Evolutionary conservation across 1,140 invertebrate genomes (phyloP).

Genomic region (Zophobas atratus): DNA sequence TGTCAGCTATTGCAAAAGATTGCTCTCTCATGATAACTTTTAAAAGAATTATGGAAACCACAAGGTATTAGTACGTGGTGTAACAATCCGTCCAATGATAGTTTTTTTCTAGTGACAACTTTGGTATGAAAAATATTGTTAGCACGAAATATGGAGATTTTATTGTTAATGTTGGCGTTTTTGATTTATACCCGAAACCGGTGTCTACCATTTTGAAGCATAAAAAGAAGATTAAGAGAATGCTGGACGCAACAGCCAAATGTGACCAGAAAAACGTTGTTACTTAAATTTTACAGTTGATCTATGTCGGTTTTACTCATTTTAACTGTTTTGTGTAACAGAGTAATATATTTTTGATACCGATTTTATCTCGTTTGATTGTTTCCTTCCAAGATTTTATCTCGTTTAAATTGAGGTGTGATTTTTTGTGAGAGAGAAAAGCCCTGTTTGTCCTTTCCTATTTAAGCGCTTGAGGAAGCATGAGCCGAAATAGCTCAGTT

Average conservation of each 20-base stretch:
- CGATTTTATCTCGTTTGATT: neutral
- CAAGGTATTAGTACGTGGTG: slow-evolving; percentile 1
- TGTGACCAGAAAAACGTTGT: neutral
- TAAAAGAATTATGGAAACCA: slow-evolving; percentile 49
- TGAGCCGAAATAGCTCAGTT: slow-evolving; percentile 83
- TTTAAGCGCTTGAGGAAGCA: neutral
- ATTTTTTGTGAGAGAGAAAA: no score
- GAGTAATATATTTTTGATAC: slow-evolving; percentile 13
- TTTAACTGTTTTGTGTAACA: slow-evolving; percentile 13
- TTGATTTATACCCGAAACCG: slow-evolving; percentile 65
- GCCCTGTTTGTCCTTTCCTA: no score
- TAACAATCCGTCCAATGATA: neutral
- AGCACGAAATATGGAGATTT: slow-evolving; percentile 57
- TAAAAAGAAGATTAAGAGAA: slow-evolving; percentile 57
- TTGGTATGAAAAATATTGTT: slow-evolving; percentile 52
- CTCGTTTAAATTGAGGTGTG: no score
- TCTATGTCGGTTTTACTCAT: neutral
- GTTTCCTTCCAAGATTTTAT: neutral
- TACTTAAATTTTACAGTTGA: no score
- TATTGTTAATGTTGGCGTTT: slow-evolving; percentile 62
- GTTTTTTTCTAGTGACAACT: slow-evolving; percentile 50
- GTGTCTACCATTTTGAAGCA: slow-evolving; percentile 62
- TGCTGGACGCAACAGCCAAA: slow-evolving; percentile 49
- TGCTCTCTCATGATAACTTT: slow-evolving; percentile 65
- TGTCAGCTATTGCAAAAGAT: slow-evolving; percentile 63